Base-by-base conservation (phyloP, 2,113 vertebrate genomes). In the Cricetomys ansorgei region DNA sequence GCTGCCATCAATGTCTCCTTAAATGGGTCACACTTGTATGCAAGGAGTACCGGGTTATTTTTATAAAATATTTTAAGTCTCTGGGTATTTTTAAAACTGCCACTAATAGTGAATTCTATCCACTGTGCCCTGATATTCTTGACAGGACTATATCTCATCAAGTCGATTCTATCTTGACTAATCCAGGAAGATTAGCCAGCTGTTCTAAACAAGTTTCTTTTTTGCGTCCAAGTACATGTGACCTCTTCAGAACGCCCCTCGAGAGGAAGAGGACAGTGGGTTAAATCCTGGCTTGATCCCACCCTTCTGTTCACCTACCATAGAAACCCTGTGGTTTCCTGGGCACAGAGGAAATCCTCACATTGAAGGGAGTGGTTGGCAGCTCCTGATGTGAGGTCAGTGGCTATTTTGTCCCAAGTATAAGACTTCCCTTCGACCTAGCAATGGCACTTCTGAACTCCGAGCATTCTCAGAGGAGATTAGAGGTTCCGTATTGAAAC, bases 131-230 rank as follows among this genome's bases (percentile, higher is more conserved):
- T 90, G 91, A 97, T 98, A 94, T 98, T 98, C 96, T 97, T 96
- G 96, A 62, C 94, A 81, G 2, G 3, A 65, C 67, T 93, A 6
- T 57, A n/a, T 95, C 97, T 96, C 34, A 16, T 97, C 88, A 94
- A 77, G 89, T 19, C 87, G 92, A 73, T 91, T 95, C 96, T 97
- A 94, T 88, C 48, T 62, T 65, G 62, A 87, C 89, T 97, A 88
- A 98, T 94, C 94, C 97, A 96, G 95, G 96, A 55, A 97, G 97
- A 98, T 97, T 97, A 98, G 95, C 93, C 98, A 98, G 88, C 91
- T 98, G 97, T 97, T 95, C 83, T 96, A 90, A 96, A 57, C 50
- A 90, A 92, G 88, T 10, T 59, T 50, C 40, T 9, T 17, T 93
- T 96, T 86, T 93, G 15, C 83, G 95, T 57, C 76, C 55, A 37